Evolutionary conservation across 2,888 invertebrate species (phyloP).

Genomic region (Lithosia quadra): DNA sequence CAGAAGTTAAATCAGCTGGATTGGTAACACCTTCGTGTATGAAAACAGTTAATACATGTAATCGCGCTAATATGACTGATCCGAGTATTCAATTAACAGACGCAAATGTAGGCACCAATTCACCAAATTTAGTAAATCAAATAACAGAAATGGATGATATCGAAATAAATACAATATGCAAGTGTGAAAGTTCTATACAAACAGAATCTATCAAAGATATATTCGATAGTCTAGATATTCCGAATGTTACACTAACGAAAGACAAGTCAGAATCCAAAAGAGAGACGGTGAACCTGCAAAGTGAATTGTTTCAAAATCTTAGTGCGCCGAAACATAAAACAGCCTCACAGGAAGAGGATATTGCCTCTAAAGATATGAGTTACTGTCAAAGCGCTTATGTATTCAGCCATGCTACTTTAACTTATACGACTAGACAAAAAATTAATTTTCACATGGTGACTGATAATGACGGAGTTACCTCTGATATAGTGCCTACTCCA

Average conservation of each 20-base stretch:
- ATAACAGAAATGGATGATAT: conserved; percentile 60
- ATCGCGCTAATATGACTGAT: conserved; percentile 35
- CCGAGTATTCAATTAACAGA: conserved; percentile 52
- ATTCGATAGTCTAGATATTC: conserved; percentile 79
- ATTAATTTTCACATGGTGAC: conserved; percentile 76
- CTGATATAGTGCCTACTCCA: conserved; percentile 65
- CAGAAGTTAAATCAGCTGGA: conserved; percentile 10
- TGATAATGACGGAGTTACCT: conserved; percentile 58
- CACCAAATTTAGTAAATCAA: conserved; percentile 55
- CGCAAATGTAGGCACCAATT: conserved; percentile 60
- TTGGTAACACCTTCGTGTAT: neutral
- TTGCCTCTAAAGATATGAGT: conserved; percentile 52
- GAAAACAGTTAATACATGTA: neutral
- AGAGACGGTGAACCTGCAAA: conserved; percentile 55
- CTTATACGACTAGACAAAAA: conserved; percentile 78
- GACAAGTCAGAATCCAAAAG: conserved; percentile 69
- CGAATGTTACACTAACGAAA: conserved; percentile 76
- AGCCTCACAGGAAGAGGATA: conserved; percentile 52
- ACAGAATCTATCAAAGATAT: conserved; percentile 58
- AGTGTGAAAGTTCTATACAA: conserved; percentile 54
- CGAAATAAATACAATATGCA: conserved; percentile 52
- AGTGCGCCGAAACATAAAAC: conserved; percentile 58
- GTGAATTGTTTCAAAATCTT: conserved; percentile 66
- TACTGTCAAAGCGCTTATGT: conserved; percentile 67
- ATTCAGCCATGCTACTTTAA: conserved; percentile 74